Conservation (phyloP, 2,797 vertebrate species). For the Tachyglossus aculeatus region DNA sequence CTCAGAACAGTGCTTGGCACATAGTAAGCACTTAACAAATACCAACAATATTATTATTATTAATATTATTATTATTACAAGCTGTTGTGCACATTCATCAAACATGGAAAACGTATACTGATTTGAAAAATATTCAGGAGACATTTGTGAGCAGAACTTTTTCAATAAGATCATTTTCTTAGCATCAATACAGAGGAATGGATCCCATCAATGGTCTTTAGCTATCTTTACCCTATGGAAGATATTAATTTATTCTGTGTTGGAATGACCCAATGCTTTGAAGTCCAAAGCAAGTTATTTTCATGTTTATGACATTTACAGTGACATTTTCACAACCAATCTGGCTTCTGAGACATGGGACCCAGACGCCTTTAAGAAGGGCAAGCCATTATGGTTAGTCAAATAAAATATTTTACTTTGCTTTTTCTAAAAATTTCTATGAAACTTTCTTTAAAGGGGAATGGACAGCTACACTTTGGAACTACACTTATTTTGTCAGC, state of each 20-base stretch:
- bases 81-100: too few species aligned
- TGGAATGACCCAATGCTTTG: constrained; percentile 12
- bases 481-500: not conserved
- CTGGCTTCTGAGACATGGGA: constrained; percentile 37
- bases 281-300: constrained; percentile 55
- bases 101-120: too few species aligned
- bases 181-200: constrained; percentile 19
- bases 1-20: too few species aligned
- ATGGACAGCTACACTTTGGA: constrained; percentile 29
- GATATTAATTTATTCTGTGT: not conserved
- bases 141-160: too few species aligned
- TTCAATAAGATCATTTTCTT: too few species aligned
- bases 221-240: not conserved
- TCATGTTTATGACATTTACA: constrained; percentile 58
- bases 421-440: not conserved
- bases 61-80: too few species aligned
- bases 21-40: too few species aligned
- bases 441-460: constrained; percentile 42
- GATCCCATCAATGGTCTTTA: not conserved
- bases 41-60: too few species aligned
- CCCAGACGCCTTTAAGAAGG: constrained; percentile 31
- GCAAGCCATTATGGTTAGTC: constrained; percentile 35
- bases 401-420: constrained; percentile 43
- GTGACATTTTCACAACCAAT: constrained; percentile 49
- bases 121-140: too few species aligned